Conservation (phyloP, 1,140 invertebrate species). For the Philotrypesis tridentata region DNA sequence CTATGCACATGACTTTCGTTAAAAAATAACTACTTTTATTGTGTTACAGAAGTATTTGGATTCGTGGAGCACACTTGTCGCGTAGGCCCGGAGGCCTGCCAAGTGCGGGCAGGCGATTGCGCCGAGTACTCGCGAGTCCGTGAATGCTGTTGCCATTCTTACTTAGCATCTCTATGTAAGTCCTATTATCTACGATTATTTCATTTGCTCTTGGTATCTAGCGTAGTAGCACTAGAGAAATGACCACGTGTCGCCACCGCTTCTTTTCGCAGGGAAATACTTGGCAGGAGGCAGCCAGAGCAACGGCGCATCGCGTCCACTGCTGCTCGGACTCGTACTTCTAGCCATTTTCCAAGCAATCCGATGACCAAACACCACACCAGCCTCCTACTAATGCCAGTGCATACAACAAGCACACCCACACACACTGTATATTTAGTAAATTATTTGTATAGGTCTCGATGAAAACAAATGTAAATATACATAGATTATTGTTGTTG, state of each 20-base stretch:
- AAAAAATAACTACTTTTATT: no score
- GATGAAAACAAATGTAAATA: background rate
- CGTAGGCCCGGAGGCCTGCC: slow-evolving; percentile 76
- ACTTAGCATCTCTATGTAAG: slow-evolving; percentile 78
- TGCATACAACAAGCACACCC: background rate
- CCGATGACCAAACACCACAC: background rate
- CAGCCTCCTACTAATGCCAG: background rate
- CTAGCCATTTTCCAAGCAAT: background rate
- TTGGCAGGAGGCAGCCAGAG: slow-evolving; percentile 57
- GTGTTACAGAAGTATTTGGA: slow-evolving; percentile 76
- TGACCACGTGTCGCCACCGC: slow-evolving; percentile 38
- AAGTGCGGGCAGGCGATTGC: slow-evolving; percentile 77
- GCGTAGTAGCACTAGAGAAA: background rate
- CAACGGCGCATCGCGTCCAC: slow-evolving; percentile 11
- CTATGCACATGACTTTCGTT: no score
- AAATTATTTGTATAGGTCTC: slow-evolving; percentile 3
- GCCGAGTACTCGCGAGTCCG: slow-evolving; percentile 78
- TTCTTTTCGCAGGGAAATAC: slow-evolving; percentile 67
- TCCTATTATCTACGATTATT: slow-evolving; percentile 39
- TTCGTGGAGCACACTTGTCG: slow-evolving; percentile 82
- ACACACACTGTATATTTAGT: no score
- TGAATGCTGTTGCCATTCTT: slow-evolving; percentile 80
- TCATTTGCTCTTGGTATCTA: background rate
- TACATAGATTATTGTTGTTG: background rate
- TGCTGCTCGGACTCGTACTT: slow-evolving; percentile 5